Percentiles rank a stretch among this genome's conserved stretches.
These are phyloP conservation scores for Campoplex capitator DNA, from an alignment of 2,888 invertebrate species.

Conservation along the genomic window DNA sequence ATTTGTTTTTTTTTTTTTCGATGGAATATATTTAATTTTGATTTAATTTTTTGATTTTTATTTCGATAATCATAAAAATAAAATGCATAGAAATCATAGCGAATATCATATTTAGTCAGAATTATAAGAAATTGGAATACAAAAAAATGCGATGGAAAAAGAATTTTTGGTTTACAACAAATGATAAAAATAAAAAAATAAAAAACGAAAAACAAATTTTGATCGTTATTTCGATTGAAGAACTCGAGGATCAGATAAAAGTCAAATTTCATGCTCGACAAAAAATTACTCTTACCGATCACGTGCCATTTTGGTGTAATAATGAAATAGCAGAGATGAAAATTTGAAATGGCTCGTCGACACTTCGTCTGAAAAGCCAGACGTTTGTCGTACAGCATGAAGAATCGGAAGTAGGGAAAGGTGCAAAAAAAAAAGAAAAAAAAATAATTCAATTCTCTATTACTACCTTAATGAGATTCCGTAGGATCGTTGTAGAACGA, in stretches of 20 bases:
- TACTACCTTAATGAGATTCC: constrained; percentile 78
- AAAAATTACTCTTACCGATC: constrained; percentile 34
- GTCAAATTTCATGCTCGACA: background rate
- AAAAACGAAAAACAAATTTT: too few species aligned
- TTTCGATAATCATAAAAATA: too few species aligned
- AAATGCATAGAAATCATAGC: too few species aligned
- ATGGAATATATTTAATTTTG: too few species aligned
- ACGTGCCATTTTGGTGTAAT: constrained; percentile 14
- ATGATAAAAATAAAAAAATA: background rate
- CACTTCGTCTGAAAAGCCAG: constrained; percentile 33
- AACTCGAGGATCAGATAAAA: background rate
- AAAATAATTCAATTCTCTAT: constrained; percentile 77
- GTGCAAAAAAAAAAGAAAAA: constrained; percentile 33
- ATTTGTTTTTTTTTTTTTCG: too few species aligned
- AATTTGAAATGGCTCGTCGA: constrained; percentile 20
- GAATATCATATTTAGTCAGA: too few species aligned
- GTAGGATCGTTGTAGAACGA: constrained; percentile 71
- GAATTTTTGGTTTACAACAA: background rate
- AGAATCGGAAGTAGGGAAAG: constrained; percentile 17
- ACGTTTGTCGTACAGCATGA: constrained; percentile 28
- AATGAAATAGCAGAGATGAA: constrained; percentile 23
- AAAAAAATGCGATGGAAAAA: background rate
- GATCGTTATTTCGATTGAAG: too few species aligned
- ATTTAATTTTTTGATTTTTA: too few species aligned
- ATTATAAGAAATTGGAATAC: background rate